These are phyloP conservation scores for Indicator maculatus DNA, from an alignment of 2,113 vertebrate species.

Conservation along the genomic window DNA sequence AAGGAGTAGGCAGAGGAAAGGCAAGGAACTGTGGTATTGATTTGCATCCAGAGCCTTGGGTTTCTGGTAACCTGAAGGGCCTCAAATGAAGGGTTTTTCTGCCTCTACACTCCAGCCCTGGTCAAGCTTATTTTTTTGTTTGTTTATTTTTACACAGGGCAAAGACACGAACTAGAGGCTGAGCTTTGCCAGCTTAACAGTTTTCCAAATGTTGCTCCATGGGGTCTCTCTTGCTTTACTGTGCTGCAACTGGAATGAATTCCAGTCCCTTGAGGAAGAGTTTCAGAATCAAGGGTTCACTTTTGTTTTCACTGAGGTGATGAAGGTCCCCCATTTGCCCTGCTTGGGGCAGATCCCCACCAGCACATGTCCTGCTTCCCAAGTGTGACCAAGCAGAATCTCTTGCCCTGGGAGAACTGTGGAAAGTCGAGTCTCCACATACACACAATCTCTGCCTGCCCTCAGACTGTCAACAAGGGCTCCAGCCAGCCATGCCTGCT, in stretches of 20 bases:
- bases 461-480: neutral
- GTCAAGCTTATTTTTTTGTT: neutral
- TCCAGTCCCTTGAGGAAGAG: neutral
- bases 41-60: neutral
- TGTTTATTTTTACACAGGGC: neutral
- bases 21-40: neutral
- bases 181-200: neutral
- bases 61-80: neutral
- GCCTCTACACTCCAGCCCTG: neutral
- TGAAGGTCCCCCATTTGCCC: neutral
- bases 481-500: neutral
- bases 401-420: neutral
- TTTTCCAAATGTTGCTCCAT: neutral
- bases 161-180: neutral
- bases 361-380: fast-evolving
- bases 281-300: neutral
- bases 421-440: neutral
- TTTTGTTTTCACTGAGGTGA: neutral
- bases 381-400: neutral
- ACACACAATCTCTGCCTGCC: neutral
- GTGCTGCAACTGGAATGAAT: neutral
- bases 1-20: neutral
- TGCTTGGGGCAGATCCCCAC: neutral
- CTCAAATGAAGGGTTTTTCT: neutral
- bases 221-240: neutral